Evolutionary conservation across 1,140 invertebrate genomes (phyloP), one percentile per base, ranked within the genome.

Genomic region (Drosophila hydei): DNA sequence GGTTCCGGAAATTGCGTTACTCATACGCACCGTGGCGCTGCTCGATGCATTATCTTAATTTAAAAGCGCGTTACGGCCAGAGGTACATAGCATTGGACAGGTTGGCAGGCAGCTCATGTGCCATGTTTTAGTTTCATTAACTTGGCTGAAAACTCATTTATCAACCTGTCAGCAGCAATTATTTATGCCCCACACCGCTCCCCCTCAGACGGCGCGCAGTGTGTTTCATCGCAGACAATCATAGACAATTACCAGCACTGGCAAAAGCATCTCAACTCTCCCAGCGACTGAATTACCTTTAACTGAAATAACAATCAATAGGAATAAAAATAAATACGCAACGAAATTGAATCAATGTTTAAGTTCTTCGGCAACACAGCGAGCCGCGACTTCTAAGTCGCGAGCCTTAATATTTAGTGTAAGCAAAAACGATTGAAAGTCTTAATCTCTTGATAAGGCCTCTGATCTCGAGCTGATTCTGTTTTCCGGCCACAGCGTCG

Each of bases 121-220:
- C 75, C 72, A 55, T 73, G 78, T 83, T 73, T 88, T 88, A 83
- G 84, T 88, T 88, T 88, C 75, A 83, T 88, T 88, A 88, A 71
- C 75, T 83, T 74, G 61, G 62, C 83, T 83, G 69, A 71, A 87
- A 79, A 83, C 75, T 67, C 78, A 88, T 88, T 88, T 79, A 88
- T 88, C 83, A 88, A 79, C 64, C 75, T 88, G 83, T 88, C 83
- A 88, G 72, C 78, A 14, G 58, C 75, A 88, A 88, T 88, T 88
- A 88, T 88, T 88, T 88, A 88, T 81, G 73, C 51, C 61, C 36
- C 16, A 40, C 56, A 8, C 43, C 43, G n/a, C 19, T 4, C 36
- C 12, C 6, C 40, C 33, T 27, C 21, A 9, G 21, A 7, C 12
- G 7, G 12, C 43, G 19, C 18, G 7, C 68, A 50, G 19, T 60